Evolutionary conservation across 2,888 invertebrate genomes (phyloP), one percentile per base, ranked within the genome.

Genomic region (Chloroclysta siterata): DNA sequence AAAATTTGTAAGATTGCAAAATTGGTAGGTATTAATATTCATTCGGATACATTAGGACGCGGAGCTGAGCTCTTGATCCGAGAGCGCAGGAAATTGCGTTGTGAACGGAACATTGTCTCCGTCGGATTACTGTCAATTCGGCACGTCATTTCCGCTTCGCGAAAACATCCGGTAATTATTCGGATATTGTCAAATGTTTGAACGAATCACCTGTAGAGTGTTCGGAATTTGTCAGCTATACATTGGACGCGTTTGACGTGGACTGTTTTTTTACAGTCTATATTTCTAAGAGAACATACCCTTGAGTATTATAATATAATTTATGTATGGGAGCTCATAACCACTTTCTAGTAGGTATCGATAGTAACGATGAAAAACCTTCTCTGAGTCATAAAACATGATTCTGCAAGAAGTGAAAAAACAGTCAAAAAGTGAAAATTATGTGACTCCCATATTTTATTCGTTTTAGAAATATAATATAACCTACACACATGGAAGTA

Each of bases 111-210:
- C 88, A 87, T 83, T 89, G 88, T 88, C 85, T 86, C 78, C 74
- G 80, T 81, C 67, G 81, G 83, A 88, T 87, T 86, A 86, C 87
- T 87, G 87, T 85, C 85, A 81, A 86, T 87, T 87, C 82, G 80
- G 83, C 82, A 84, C 85, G 82, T 85, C 86, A 88, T 89, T 88
- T 90, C 89, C 90, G 83, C 73, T 82, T 81, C 78, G 80, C 76
- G 82, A 84, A 87, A 88, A 87, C 81, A 84, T 86, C 84, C 84
- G 82, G 82, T 87, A 85, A 87, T 88, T 88, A 88, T 88, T 84
- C 83, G 83, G 83, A 87, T 85, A 86, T 83, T 84, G 84, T 82
- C 81, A 83, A 84, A 86, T 78, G 79, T 82, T 76, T 71, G 74
- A 82, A 79, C 72, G 71, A 77, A 78, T 79, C 76, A 79, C 75